A percentile compares a stretch with the other conserved stretches of the same genome.
Conservation (phyloP, 1,140 invertebrate species). For the Papilio polytes region DNA sequence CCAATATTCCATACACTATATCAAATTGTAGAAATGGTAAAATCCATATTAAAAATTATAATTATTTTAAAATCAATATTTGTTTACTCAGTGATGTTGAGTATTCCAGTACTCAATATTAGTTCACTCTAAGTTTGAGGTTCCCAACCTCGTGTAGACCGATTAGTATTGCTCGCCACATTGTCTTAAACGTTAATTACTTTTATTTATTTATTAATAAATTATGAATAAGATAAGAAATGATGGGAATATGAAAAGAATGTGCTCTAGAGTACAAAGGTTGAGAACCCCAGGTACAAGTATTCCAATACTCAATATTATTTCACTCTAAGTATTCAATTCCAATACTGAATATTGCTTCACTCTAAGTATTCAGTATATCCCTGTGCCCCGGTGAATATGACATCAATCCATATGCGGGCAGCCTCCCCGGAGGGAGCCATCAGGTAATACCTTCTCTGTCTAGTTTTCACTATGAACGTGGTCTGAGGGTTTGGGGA, state of each 20-base stretch:
- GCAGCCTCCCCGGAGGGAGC: slow-evolving; percentile 97
- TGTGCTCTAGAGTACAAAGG: no score
- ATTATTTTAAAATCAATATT: neutral
- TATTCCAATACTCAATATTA: no score
- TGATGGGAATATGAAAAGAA: no score
- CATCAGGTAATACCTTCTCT: slow-evolving; percentile 95
- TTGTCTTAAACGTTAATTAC: no score
- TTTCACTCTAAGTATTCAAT: neutral
- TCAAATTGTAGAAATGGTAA: neutral
- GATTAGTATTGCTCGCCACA: no score
- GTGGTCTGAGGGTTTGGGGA: slow-evolving; percentile 95
- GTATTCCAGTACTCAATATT: neutral
- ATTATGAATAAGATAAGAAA: no score
- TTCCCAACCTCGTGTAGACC: no score
- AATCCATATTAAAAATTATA: neutral
- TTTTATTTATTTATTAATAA: no score
- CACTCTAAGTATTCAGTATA: slow-evolving; percentile 80
- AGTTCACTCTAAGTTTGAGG: no score
- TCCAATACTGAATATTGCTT: slow-evolving; percentile 36
- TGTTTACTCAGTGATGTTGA: neutral
- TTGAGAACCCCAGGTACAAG: neutral
- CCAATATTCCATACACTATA: neutral
- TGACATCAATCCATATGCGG: slow-evolving; percentile 98
- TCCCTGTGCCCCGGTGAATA: slow-evolving; percentile 84
- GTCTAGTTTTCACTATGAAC: slow-evolving; percentile 98